Conservation (phyloP, 2,888 invertebrate species). For the Nemurella pictetii region DNA sequence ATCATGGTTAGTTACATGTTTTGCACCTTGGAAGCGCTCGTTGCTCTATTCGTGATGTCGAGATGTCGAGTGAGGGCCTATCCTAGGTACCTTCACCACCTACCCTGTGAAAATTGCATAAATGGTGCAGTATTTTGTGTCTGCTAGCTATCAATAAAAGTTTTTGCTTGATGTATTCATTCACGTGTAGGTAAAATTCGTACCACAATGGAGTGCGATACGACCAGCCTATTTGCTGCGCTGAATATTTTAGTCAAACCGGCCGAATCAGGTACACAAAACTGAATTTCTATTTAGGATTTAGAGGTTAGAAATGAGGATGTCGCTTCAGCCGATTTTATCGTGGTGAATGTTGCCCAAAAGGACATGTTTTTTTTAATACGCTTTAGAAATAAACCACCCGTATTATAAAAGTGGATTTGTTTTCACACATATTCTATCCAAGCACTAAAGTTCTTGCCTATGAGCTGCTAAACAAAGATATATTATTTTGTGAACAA, state of each 20-base stretch:
- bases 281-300: neutral
- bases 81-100: no score
- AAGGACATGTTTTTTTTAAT: neutral
- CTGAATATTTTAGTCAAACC: conserved; percentile 40
- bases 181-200: neutral
- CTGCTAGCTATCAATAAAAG: neutral
- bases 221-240: conserved; percentile 35
- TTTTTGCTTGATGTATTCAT: neutral
- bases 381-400: no score
- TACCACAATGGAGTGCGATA: conserved; percentile 12
- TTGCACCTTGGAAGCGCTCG: neutral
- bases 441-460: no score
- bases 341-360: neutral
- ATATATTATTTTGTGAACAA: no score
- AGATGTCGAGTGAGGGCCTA: neutral
- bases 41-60: neutral
- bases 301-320: neutral
- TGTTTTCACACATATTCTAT: no score
- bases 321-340: neutral
- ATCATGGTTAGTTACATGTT: neutral
- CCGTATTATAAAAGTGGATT: no score
- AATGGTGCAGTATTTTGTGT: neutral
- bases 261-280: conserved; percentile 40
- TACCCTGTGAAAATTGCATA: neutral
- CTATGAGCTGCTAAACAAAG: no score